Percentiles rank a stretch among this genome's conserved stretches.
phyloP scores from a whole-genome alignment of 2,888 invertebrate species.

The Deilephila elpenor region DNA sequence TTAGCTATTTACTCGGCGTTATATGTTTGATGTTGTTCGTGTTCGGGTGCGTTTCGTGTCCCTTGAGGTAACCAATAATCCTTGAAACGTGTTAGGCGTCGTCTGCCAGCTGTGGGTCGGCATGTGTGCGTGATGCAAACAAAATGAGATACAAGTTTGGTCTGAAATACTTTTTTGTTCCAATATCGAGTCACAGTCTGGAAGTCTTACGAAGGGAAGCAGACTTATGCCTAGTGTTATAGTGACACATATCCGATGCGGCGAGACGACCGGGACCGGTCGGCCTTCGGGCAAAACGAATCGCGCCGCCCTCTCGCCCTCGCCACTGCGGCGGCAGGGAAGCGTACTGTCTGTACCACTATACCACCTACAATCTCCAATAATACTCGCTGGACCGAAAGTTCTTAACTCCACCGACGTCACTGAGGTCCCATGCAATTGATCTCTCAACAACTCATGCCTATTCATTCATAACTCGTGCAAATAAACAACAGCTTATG shows the following conservation, averaged over 20 bases:
- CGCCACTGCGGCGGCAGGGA: slow-evolving; percentile 36
- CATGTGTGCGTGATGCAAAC: slow-evolving; percentile 27
- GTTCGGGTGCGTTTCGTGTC: slow-evolving; percentile 5
- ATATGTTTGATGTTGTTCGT: slow-evolving; percentile 13
- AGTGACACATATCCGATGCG: slow-evolving; percentile 80
- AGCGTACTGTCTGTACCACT: slow-evolving; percentile 36
- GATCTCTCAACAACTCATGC: background rate
- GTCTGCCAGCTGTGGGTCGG: slow-evolving; percentile 28
- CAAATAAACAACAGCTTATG: no score
- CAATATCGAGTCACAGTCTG: slow-evolving; percentile 49
- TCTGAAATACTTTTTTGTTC: slow-evolving; percentile 42
- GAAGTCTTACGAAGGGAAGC: slow-evolving; percentile 61
- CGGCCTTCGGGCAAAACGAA: slow-evolving; percentile 80
- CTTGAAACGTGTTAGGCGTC: slow-evolving; percentile 4
- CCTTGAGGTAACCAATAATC: slow-evolving; percentile 10
- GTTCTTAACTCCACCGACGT: slow-evolving; percentile 19
- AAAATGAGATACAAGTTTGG: slow-evolving; percentile 41
- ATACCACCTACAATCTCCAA: slow-evolving; percentile 21
- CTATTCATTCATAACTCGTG: background rate
- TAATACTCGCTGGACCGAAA: slow-evolving; percentile 9
- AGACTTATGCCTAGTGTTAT: slow-evolving; percentile 71
- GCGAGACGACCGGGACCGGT: slow-evolving; percentile 69
- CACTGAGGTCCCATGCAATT: slow-evolving; percentile 4
- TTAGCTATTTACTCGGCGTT: slow-evolving; percentile 5
- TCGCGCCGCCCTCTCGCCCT: slow-evolving; percentile 53